Evolutionary conservation across 2,797 vertebrate genomes (phyloP).

Genomic region (Hipposideros larvatus): DNA sequence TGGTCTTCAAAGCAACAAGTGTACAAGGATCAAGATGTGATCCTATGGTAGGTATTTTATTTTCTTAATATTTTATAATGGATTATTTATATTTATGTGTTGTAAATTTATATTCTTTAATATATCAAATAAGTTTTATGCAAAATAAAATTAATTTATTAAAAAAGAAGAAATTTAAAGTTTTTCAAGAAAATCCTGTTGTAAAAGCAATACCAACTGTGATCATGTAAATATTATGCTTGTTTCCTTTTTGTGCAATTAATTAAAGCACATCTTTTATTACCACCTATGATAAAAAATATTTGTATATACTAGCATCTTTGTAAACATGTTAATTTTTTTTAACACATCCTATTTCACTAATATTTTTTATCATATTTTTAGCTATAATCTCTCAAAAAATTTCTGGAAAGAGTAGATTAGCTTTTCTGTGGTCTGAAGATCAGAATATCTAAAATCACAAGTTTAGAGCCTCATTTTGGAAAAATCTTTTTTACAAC

Average conservation of each 20-base stretch:
- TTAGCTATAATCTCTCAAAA: background rate
- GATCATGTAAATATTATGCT: background rate
- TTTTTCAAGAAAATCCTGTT: constrained; percentile 11
- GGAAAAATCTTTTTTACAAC: background rate
- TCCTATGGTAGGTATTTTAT: background rate
- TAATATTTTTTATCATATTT: background rate
- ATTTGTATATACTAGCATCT: background rate
- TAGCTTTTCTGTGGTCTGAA: background rate
- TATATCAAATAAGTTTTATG: background rate
- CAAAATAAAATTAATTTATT: constrained; percentile 29
- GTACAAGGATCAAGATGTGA: background rate
- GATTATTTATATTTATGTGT: background rate
- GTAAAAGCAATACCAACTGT: background rate
- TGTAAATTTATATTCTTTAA: background rate
- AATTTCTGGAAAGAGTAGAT: background rate
- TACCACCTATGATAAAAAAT: background rate
- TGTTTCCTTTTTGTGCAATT: background rate
- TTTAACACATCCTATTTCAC: background rate
- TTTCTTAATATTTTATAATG: background rate
- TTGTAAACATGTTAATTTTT: background rate
- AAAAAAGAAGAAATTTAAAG: background rate
- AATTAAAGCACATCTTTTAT: background rate
- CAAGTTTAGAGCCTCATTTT: background rate
- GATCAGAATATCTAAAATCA: constrained; percentile 22
- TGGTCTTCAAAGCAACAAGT: background rate